A percentile compares a stretch with the other conserved stretches of the same genome.
These are phyloP conservation scores for Andrena praecox DNA, from an alignment of 2,888 invertebrate genomes.

Conservation along the genomic window DNA sequence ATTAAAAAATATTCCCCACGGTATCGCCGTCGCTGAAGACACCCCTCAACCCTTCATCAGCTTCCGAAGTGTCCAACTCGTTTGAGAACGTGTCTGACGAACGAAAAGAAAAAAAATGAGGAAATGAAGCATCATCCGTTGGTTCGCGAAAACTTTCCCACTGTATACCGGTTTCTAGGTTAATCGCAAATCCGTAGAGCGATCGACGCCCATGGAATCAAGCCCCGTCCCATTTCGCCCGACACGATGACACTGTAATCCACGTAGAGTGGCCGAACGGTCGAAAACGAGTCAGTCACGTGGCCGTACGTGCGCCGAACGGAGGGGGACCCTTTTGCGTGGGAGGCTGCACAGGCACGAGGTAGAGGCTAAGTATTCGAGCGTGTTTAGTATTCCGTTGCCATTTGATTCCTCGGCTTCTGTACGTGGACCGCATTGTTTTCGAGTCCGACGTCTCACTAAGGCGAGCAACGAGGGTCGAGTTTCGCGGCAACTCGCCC, in stretches of 20 bases:
- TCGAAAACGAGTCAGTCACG: conserved; percentile 66
- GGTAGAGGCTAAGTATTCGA: conserved; percentile 63
- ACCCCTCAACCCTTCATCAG: too few species aligned
- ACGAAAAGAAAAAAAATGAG: too few species aligned
- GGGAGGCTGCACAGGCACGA: conserved; percentile 1
- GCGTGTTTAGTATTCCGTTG: conserved; percentile 72
- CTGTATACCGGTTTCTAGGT: background rate
- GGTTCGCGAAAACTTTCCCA: too few species aligned
- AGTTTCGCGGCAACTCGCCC: conserved; percentile 70
- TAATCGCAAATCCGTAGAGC: background rate
- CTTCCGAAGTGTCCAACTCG: too few species aligned
- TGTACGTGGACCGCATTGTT: conserved; percentile 77
- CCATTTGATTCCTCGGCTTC: conserved; percentile 75
- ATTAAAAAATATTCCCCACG: too few species aligned
- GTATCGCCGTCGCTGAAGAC: too few species aligned
- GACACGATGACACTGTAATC: conserved; percentile 32
- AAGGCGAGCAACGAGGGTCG: conserved; percentile 61
- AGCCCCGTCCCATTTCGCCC: conserved; percentile 6
- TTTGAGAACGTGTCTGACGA: too few species aligned
- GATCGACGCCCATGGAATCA: conserved; percentile 9
- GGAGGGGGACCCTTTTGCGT: conserved; percentile 26
- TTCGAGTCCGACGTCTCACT: conserved; percentile 75
- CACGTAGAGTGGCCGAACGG: conserved; percentile 34
- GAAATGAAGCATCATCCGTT: too few species aligned
- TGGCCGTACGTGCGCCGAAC: conserved; percentile 59